Percentiles rank a stretch among this genome's conserved stretches.
Conservation (phyloP, 1,140 invertebrate species). For the Ericerus pela region DNA sequence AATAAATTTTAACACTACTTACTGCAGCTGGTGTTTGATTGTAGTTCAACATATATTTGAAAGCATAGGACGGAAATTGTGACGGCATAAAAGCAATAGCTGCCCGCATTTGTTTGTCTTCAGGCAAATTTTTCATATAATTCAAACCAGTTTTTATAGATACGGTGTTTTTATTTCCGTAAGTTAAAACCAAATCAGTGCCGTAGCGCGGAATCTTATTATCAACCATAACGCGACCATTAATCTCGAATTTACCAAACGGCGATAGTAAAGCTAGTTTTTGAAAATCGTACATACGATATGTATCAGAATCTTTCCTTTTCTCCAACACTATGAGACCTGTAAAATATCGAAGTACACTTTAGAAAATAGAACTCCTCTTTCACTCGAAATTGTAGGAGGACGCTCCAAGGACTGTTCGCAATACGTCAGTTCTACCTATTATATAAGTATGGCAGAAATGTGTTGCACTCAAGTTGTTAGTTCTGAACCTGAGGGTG, state of each 20-base stretch:
- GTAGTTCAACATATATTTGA: not conserved
- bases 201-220: not conserved
- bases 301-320: not conserved
- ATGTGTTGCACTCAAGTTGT: no score
- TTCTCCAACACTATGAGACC: not conserved
- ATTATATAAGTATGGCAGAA: no score
- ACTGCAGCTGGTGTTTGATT: not conserved
- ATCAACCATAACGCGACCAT: not conserved
- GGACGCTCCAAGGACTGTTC: not conserved
- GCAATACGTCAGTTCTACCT: no score
- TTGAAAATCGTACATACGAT: conserved; percentile 1
- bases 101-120: not conserved
- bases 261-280: not conserved
- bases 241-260: not conserved
- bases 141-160: not conserved
- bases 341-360: not conserved
- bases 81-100: not conserved
- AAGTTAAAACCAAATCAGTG: not conserved
- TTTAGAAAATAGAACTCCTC: not conserved
- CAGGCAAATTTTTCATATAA: not conserved
- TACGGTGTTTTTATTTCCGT: not conserved
- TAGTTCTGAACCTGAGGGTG: no score
- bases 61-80: not conserved
- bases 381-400: not conserved
- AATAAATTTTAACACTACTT: no score